Evolutionary conservation across 2,113 vertebrate genomes (phyloP), one percentile per base, ranked within the genome.

Genomic region (Rhinoderma darwinii): DNA sequence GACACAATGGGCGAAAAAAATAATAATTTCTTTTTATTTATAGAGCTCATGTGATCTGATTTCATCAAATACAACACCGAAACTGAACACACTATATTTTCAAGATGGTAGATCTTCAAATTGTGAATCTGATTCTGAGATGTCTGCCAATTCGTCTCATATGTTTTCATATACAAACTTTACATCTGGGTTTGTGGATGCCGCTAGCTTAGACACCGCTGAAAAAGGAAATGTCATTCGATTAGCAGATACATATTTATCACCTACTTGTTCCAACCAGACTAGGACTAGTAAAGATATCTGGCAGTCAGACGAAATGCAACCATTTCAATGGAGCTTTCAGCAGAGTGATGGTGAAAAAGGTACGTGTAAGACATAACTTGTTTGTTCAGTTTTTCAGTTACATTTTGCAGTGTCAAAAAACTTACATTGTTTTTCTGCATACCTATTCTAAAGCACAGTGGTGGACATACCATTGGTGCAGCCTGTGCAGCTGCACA

Each of bases 211-310:
- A 17, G 56, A 61, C n/a, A 27, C 56, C 10, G 54, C 89, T 50
- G 56, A 89, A 85, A 75, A 15, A 82, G 89, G 84, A 3, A 56
- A 47, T 83, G 27, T 66, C 66, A 68, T 63, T 22, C 92, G 94
- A 81, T 91, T 97, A 82, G 90, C 94, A 84, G 88, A 95, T 59
- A 89, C 91, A 68, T 95, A 96, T 86, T 93, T 96, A 86, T 96
- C 95, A 84, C 94, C 96, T 89, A 90, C 91, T 85, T 90, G 90
- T 79, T 89, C 92, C 56, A 91, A 84, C 88, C 89, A 37, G 89
- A 88, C 89, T 11, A 92, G 84, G 70, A 86, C 82, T 30, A 59
- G 39, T 90, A 86, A 80, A 73, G 88, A 90, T 84, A 90, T 89
- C 88, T 90, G 92, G 94, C 89, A 78, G 91, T 91, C 86, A 9